Percentiles rank a stretch among this genome's conserved stretches.
phyloP scores from a whole-genome alignment of 1,140 invertebrate genomes.

The Pectinophora gossypiella region DNA sequence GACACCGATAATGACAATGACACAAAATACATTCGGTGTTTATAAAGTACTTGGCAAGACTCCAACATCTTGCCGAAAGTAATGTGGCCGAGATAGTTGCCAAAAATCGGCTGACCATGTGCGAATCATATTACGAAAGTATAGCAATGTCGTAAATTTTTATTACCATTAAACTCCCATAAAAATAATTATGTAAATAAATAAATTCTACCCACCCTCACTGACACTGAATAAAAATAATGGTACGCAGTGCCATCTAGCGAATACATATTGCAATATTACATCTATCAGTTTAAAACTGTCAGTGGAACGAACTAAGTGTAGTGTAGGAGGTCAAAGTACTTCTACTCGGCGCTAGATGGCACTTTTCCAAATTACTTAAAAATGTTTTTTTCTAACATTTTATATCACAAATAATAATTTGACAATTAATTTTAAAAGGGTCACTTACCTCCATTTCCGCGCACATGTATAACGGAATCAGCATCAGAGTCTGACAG shows the following conservation, averaged over 20 bases:
- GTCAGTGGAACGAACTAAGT: too few species aligned
- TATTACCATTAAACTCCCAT: neutral
- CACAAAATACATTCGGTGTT: constrained; percentile 34
- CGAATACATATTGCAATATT: too few species aligned
- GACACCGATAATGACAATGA: constrained; percentile 62
- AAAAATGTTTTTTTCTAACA: neutral
- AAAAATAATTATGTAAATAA: too few species aligned
- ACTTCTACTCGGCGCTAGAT: constrained; percentile 31
- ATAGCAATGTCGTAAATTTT: neutral
- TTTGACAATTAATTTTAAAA: too few species aligned
- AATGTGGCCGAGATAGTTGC: constrained; percentile 2
- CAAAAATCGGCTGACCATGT: constrained; percentile 6
- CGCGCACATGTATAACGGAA: constrained; percentile 67
- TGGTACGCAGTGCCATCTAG: too few species aligned
- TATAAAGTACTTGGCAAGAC: constrained; percentile 34
- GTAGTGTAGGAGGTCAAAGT: too few species aligned
- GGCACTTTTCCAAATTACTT: constrained; percentile 22
- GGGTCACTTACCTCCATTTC: constrained; percentile 14
- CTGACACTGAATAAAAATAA: too few species aligned
- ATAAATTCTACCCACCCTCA: too few species aligned
- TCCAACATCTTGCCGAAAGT: constrained; percentile 34
- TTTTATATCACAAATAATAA: neutral
- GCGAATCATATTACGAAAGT: neutral
- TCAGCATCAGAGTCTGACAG: constrained; percentile 73
- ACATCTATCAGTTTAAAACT: too few species aligned